Conservation (phyloP, 2,113 vertebrate genomes). For the Xenopus tropicalis region DNA sequence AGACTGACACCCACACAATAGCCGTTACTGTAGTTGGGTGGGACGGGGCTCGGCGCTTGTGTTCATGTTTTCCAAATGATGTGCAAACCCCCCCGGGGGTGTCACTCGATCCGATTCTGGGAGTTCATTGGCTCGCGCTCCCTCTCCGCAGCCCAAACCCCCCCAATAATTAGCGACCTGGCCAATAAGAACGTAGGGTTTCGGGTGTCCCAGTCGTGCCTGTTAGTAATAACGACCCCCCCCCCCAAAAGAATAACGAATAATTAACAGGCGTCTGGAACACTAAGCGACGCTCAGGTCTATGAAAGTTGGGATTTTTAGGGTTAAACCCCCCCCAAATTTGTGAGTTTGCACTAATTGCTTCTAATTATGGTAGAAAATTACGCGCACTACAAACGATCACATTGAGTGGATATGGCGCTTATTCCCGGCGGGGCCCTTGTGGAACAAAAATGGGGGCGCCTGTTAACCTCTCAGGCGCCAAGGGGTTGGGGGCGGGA, state of each 20-base stretch:
- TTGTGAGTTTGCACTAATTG: slow-evolving; percentile 17
- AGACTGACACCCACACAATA: slow-evolving; percentile 61
- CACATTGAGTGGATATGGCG: no score
- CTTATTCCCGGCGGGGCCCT: no score
- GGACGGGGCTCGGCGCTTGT: slow-evolving; percentile 82
- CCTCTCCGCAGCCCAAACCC: slow-evolving; percentile 36
- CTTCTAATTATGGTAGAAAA: background rate
- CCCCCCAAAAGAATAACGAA: slow-evolving; percentile 33
- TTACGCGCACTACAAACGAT: no score
- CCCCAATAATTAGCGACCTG: slow-evolving; percentile 59
- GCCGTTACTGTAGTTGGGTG: slow-evolving; percentile 86
- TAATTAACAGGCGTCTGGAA: slow-evolving; percentile 55
- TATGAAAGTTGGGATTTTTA: slow-evolving; percentile 62
- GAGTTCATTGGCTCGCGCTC: slow-evolving; percentile 58
- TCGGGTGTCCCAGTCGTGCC: slow-evolving; percentile 57
- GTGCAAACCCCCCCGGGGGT: slow-evolving; percentile 66
- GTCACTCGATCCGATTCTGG: slow-evolving; percentile 73
- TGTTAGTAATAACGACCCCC: slow-evolving; percentile 25
- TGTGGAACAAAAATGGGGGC: no score
- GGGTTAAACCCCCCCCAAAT: background rate
- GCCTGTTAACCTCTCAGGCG: no score
- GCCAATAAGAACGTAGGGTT: slow-evolving; percentile 50
- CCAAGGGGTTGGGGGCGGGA: no score
- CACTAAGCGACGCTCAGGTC: slow-evolving; percentile 69
- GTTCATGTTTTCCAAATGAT: slow-evolving; percentile 91